Conservation (phyloP, 1,140 invertebrate genomes). For the Drosophila cardini region DNA sequence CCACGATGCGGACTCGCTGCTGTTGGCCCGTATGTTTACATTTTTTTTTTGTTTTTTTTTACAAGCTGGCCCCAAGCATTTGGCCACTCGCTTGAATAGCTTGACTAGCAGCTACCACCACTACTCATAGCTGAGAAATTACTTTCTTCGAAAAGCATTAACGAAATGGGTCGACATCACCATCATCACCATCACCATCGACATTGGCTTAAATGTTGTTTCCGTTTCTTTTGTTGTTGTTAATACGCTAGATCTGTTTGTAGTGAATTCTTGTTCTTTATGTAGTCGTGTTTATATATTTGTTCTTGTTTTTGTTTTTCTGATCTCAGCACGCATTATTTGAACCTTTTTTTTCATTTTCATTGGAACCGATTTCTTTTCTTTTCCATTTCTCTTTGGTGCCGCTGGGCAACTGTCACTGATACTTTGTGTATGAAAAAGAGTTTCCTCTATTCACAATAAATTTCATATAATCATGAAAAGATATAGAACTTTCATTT, state of each 20-base stretch:
- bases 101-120: conserved; percentile 24
- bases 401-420: conserved; percentile 41
- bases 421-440: conserved; percentile 10
- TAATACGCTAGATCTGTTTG: conserved; percentile 41
- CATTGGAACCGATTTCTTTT: conserved; percentile 79
- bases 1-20: conserved; percentile 14
- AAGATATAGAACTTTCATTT: background rate
- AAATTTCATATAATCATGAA: conserved; percentile 7
- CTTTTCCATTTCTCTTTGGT: conserved; percentile 55
- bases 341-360: conserved; percentile 72
- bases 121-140: conserved; percentile 61
- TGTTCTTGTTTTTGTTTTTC: conserved; percentile 48
- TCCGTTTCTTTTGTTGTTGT: conserved; percentile 39
- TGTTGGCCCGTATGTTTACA: conserved; percentile 25
- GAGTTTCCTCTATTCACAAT: conserved; percentile 12
- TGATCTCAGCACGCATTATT: conserved; percentile 59
- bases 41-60: conserved; percentile 9
- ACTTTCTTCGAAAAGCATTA: conserved; percentile 67
- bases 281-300: conserved; percentile 38
- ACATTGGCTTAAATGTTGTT: conserved; percentile 51
- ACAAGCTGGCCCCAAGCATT: conserved; percentile 25
- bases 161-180: conserved; percentile 75
- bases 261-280: conserved; percentile 24
- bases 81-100: conserved; percentile 41
- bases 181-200: conserved; percentile 63